These are phyloP conservation scores for Heliconius ethilla DNA, from an alignment of 2,888 invertebrate genomes.

Conservation along the genomic window DNA sequence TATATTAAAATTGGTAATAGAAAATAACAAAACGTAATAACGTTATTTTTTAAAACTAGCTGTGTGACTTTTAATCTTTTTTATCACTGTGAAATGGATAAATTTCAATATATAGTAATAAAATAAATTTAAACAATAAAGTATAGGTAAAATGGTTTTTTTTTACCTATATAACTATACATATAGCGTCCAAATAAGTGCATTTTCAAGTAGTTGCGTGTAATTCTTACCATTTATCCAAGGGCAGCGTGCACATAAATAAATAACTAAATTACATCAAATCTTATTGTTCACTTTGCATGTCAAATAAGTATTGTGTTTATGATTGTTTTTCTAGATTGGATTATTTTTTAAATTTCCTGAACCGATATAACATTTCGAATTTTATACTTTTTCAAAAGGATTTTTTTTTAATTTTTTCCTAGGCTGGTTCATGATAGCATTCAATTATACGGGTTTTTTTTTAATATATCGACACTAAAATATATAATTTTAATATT, in stretches of 20 bases:
- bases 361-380: neutral
- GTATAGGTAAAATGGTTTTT: neutral
- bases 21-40: neutral
- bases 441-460: too few relatives aligned
- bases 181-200: neutral
- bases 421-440: neutral
- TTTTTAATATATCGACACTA: neutral
- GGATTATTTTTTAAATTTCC: neutral
- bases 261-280: constrained; percentile 42
- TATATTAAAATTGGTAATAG: neutral
- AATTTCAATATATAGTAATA: too few relatives aligned
- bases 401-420: neutral
- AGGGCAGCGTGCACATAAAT: constrained; percentile 61
- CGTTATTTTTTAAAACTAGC: neutral
- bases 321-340: constrained; percentile 1
- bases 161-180: neutral
- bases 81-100: too few relatives aligned
- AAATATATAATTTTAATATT: neutral
- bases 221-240: constrained; percentile 51
- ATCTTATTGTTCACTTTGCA: constrained; percentile 48
- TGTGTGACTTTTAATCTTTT: neutral
- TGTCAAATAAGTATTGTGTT: constrained; percentile 16
- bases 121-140: too few relatives aligned
- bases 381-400: neutral
- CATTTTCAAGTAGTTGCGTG: constrained; percentile 2